Evolutionary conservation across 2,797 vertebrate genomes (phyloP), one percentile per base, ranked within the genome.

Genomic region (Meriones psammophilus): DNA sequence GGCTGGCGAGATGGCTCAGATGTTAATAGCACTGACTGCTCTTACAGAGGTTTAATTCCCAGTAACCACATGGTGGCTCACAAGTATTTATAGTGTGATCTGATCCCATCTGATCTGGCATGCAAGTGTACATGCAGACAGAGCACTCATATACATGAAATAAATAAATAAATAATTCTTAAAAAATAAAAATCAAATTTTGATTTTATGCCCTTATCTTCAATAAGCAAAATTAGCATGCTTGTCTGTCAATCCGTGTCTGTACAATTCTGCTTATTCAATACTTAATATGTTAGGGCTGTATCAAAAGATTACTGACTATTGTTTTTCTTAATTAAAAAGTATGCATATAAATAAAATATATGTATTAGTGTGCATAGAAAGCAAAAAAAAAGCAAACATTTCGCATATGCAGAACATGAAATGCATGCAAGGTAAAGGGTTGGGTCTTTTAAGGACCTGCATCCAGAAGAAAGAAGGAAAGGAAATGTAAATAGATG

Each of bases 271-370:
- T 92, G 14, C 46, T 73, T 89, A 22, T 30, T 46, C 50, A 46
- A 36, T 93, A 17, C 0, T 9, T 42, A 95, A 74, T 89, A 26
- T 9, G 84, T 95, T 96, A 96, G 96, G 18, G 39, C 64, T 92
- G 36, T 90, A 92, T 94, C 87, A 97, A 96, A 95, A 60, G 60
- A 80, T 74, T 95, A 46, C 10, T 26, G 76, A 85, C 64, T 80
- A 71, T 66, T 77, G 3, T 7, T 97, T 88, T 68, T 6, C 9
- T 74, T 95, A 74, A 46, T 69, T 93, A 95, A 97, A 71, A 89
- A 30, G 26, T 68, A 96, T 94, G 91, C 3, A 24, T 62, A 3
- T 46, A 62, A 4, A 46, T 30, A 10, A 87, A 50, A 87, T 58
- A 39, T 73, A 30, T 87, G 39, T 1, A 71, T 26, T 12, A 33